phyloP scores from a whole-genome alignment of 1,140 invertebrate genomes.

The Microplitis mediator region DNA sequence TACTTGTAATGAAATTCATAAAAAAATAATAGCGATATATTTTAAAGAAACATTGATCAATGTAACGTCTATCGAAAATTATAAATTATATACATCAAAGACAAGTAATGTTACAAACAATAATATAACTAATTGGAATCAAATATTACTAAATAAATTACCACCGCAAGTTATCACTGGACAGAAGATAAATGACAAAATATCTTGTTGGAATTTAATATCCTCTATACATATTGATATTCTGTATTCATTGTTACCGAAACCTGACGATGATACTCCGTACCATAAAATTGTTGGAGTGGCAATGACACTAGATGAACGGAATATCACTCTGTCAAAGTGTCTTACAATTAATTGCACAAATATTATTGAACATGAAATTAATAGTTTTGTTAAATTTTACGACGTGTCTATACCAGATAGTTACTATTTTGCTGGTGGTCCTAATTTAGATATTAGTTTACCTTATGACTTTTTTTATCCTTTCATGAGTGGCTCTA shows the following conservation, averaged over 20 bases:
- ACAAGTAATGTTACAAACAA: constrained; percentile 65
- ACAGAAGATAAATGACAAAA: constrained; percentile 41
- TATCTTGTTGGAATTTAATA: constrained; percentile 56
- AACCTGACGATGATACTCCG: constrained; percentile 47
- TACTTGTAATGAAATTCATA: constrained; percentile 60
- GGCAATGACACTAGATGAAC: constrained; percentile 48
- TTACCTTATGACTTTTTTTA: constrained; percentile 76
- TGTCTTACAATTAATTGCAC: constrained; percentile 44
- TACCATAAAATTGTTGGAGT: constrained; percentile 54
- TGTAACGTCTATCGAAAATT: constrained; percentile 41
- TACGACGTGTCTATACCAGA: constrained; percentile 65
- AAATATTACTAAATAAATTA: constrained; percentile 57
- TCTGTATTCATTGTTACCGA: constrained; percentile 50
- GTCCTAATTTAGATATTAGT: constrained; percentile 67
- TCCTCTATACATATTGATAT: constrained; percentile 64
- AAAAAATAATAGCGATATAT: constrained; percentile 53
- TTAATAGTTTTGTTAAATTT: constrained; percentile 65
- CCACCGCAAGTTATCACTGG: constrained; percentile 39
- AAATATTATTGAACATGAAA: constrained; percentile 41
- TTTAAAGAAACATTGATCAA: constrained; percentile 47
- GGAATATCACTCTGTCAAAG: constrained; percentile 49
- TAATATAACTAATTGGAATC: constrained; percentile 64
- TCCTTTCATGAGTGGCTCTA: constrained; percentile 63
- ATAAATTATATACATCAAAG: constrained; percentile 62
- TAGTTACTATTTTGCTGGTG: constrained; percentile 63